phyloP scores from a whole-genome alignment of 1,140 invertebrate species.

The Anagrus nilaparvatae region DNA sequence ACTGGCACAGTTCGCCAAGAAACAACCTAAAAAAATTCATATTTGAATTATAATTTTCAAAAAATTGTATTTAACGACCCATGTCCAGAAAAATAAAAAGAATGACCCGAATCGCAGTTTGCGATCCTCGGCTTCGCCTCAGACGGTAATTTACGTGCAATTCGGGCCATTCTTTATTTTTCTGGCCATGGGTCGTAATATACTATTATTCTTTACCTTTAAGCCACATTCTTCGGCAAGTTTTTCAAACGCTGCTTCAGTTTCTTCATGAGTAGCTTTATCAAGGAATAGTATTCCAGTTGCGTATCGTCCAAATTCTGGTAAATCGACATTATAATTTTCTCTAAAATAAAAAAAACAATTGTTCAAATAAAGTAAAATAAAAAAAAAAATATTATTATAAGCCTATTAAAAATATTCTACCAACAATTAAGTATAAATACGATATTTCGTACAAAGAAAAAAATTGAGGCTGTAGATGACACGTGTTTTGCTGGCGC shows the following conservation, averaged over 20 bases:
- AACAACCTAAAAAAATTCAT: constrained; percentile 51
- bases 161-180: neutral
- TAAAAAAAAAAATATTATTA: no score
- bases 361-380: no score
- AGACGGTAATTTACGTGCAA: neutral
- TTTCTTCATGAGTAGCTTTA: constrained; percentile 66
- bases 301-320: constrained; percentile 80
- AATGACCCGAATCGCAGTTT: neutral
- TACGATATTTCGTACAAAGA: no score
- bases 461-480: no score
- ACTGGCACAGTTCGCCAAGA: constrained; percentile 89
- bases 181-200: no score
- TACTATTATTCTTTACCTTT: no score
- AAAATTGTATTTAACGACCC: neutral
- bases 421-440: no score
- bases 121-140: neutral
- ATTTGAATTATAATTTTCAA: neutral
- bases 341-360: no score
- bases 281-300: constrained; percentile 94
- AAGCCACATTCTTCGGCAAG: constrained; percentile 74
- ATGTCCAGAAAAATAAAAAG: neutral
- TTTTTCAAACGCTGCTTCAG: constrained; percentile 69
- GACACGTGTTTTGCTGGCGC: no score
- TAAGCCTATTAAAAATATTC: no score
- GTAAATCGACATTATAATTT: constrained; percentile 68